These are phyloP conservation scores for Manis crassicaudata DNA, from an alignment of 2,797 vertebrate genomes.

Conservation along the genomic window DNA sequence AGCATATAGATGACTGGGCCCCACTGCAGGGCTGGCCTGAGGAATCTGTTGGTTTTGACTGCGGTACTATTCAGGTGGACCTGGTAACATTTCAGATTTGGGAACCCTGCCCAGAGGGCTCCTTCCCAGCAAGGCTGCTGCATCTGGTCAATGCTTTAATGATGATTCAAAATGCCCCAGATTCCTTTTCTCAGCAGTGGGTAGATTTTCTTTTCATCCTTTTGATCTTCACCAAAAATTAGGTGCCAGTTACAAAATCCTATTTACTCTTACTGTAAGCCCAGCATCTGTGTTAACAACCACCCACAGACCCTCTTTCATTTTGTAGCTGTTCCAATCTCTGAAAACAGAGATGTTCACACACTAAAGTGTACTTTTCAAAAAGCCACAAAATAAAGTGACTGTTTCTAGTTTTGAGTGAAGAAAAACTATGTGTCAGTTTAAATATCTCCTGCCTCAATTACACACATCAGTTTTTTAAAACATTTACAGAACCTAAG, in stretches of 20 bases:
- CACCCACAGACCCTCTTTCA: constrained; percentile 33
- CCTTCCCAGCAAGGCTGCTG: not conserved
- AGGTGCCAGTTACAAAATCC: constrained; percentile 54
- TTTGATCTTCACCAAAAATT: constrained; percentile 70
- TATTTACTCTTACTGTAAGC: constrained; percentile 34
- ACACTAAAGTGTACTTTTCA: constrained; percentile 54
- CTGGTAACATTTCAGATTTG: not conserved
- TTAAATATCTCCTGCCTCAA: constrained; percentile 33
- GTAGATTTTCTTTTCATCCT: constrained; percentile 52
- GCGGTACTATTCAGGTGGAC: not conserved
- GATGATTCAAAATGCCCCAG: constrained; percentile 27
- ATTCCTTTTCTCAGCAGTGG: constrained; percentile 13
- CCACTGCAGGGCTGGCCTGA: not conserved
- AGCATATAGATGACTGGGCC: not conserved
- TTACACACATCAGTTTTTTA: constrained; percentile 39
- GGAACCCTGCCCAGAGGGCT: not conserved
- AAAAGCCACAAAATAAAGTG: constrained; percentile 66
- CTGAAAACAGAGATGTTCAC: constrained; percentile 57
- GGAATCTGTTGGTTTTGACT: not conserved
- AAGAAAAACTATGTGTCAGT: constrained; percentile 49
- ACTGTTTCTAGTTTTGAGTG: constrained; percentile 54
- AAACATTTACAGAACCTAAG: constrained; percentile 46
- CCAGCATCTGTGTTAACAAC: constrained; percentile 53
- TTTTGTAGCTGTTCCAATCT: constrained; percentile 32
- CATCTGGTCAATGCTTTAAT: not conserved